These are phyloP conservation scores for Pocillopora verrucosa DNA, from an alignment of 64 coral and sea anemone genomes.

Conservation along the genomic window DNA sequence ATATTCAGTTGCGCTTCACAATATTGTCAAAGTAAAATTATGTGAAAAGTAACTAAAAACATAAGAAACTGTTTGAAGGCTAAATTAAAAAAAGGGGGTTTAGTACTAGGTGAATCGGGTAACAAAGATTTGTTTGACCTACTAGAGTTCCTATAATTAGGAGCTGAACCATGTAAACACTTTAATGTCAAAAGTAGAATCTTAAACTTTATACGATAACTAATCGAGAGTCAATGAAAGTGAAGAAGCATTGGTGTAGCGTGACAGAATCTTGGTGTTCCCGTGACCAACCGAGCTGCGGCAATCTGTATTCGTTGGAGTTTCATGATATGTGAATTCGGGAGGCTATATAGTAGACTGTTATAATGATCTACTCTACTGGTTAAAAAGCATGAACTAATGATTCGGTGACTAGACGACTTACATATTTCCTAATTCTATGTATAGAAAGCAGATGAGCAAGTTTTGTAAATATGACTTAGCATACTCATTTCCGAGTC, in stretches of 20 bases:
- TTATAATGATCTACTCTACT: slow-evolving; percentile 13
- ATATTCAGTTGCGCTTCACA: slow-evolving; percentile 27
- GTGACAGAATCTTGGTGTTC: slow-evolving; percentile 12
- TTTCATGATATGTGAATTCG: slow-evolving; percentile 31
- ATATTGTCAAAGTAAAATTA: slow-evolving; percentile 26
- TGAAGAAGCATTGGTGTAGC: background rate
- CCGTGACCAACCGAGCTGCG: slow-evolving; percentile 18
- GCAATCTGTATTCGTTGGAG: slow-evolving; percentile 27
- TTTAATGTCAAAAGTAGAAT: background rate
- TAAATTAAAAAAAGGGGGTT: slow-evolving; percentile 17
- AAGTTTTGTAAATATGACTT: slow-evolving; percentile 13
- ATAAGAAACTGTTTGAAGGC: slow-evolving; percentile 8
- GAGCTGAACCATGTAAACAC: slow-evolving; percentile 6
- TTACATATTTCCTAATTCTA: slow-evolving; percentile 21
- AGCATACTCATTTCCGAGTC: slow-evolving; percentile 16
- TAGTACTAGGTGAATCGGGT: slow-evolving; percentile 1
- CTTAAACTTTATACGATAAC: no score
- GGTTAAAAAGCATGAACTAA: slow-evolving; percentile 33
- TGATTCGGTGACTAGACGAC: slow-evolving; percentile 15
- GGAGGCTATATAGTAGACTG: slow-evolving; percentile 3
- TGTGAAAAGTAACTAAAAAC: slow-evolving; percentile 20
- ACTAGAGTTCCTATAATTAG: background rate
- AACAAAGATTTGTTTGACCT: slow-evolving; percentile 17
- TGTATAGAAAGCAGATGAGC: slow-evolving; percentile 9
- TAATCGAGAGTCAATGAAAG: slow-evolving; percentile 10